Percentiles rank a stretch among this genome's conserved stretches.
phyloP scores from a whole-genome alignment of 2,113 vertebrate genomes.

The Carlito syrichta region DNA sequence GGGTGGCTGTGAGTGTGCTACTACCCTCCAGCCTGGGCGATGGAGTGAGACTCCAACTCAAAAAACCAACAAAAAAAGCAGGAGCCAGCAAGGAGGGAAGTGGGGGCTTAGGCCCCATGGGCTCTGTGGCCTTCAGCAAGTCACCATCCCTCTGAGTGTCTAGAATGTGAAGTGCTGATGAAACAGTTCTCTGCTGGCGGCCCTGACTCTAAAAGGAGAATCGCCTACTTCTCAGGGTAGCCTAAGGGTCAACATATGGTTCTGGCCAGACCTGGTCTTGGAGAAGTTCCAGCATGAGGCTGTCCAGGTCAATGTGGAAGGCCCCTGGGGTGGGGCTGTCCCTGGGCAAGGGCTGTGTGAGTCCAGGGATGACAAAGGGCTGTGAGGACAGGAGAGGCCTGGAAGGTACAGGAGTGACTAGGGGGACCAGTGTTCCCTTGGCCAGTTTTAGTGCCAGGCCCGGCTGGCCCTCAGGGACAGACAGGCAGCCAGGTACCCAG shows the following conservation, averaged over 20 bases:
- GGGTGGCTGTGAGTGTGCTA: no score
- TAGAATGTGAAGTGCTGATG: not conserved
- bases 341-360: not conserved
- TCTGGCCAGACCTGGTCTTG: not conserved
- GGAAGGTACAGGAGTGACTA: not conserved
- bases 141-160: not conserved
- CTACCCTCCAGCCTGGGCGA: no score
- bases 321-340: not conserved
- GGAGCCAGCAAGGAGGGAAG: rapidly evolving
- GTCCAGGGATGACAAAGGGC: not conserved
- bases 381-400: not conserved
- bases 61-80: no score
- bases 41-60: no score
- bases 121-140: not conserved
- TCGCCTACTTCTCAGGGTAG: not conserved
- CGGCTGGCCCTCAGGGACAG: not conserved
- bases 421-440: not conserved
- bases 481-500: not conserved
- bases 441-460: not conserved
- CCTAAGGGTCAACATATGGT: not conserved
- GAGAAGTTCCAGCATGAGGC: not conserved
- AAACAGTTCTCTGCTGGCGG: rapidly evolving
- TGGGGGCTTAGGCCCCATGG: not conserved
- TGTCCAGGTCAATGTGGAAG: not conserved
- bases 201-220: not conserved